Evolutionary conservation across 2,113 vertebrate genomes (phyloP), one percentile per base, ranked within the genome.

Genomic region (Bubo scandiacus): DNA sequence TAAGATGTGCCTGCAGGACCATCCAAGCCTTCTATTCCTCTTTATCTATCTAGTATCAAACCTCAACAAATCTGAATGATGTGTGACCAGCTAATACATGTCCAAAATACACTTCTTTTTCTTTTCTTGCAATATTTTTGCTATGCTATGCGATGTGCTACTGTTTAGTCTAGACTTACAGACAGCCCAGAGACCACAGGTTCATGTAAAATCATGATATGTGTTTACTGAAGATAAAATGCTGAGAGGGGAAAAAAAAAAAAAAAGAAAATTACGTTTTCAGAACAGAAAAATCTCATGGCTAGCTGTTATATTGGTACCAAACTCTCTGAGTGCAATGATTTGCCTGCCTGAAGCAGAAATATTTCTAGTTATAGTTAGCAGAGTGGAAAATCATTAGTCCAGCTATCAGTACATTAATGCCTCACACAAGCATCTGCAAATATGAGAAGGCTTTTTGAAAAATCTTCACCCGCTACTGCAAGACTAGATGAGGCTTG

Each of bases 341-440:
- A 87, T 59, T 82, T 65, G 40, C 23, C 77, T 65, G 42, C 77
- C 55, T 73, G 58, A 23, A 80, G 78, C 38, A 92, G 71, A 90
- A 95, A 59, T n/a, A 62, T 52, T 84, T 89, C 88, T 94, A 80
- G 61, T 91, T 87, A 73, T 58, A 87, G 66, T 86, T 49, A 94
- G 72, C 55, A 86, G 52, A 66, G n/a, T 59, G 34, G 54, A 79
- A 94, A 86, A 80, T 92, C 81, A 52, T 89, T 82, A 96, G 81
- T 91, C 58, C 78, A 68, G 84, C 84, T 85, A 91, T 45, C 1
- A 4, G 38, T 25, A 94, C 17, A 4, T 81, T 70, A 73, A n/a
- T 45, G 65, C 19, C 57, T 85, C 21, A 4, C 32, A 59, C 58
- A 79, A 71, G n/a, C 9, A 1, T 26, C 74, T 0, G 0, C 66